phyloP scores from a whole-genome alignment of 2,888 invertebrate genomes.

The Meiosimyza platycephala region DNA sequence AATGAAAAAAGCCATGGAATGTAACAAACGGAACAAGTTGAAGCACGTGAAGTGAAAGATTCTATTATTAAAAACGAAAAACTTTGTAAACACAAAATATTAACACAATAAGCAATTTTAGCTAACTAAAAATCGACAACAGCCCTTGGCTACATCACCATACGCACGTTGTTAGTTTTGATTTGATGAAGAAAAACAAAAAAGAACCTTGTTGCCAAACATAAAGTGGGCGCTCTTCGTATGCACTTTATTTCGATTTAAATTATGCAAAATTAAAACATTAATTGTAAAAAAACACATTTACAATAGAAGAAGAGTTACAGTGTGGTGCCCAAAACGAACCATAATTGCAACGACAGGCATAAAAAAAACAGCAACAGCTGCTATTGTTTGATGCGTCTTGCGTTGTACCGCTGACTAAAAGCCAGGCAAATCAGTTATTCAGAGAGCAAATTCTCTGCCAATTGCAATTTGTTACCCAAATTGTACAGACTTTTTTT shows the following conservation, averaged over 20 bases:
- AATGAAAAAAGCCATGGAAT: background rate
- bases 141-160: conserved; percentile 21
- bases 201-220: conserved; percentile 9
- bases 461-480: conserved; percentile 45
- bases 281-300: conserved; percentile 7
- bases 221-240: background rate
- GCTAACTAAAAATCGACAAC: background rate
- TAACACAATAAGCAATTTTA: background rate
- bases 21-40: background rate
- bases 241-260: background rate
- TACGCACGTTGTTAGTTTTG: conserved; percentile 1
- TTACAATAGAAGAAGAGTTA: conserved; percentile 1
- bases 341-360: conserved; percentile 8
- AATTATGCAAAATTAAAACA: conserved; percentile 19
- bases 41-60: background rate
- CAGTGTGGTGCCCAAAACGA: conserved; percentile 12
- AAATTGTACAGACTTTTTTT: conserved; percentile 35
- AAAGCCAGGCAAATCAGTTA: background rate
- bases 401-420: conserved; percentile 7
- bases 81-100: background rate
- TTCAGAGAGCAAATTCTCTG: conserved; percentile 30
- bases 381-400: conserved; percentile 22
- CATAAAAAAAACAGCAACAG: conserved; percentile 26
- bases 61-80: conserved; percentile 15
- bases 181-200: background rate